Evolutionary conservation across 37 sponge, comb jelly and placozoan genomes (phyloP).

Genomic region (Theonella swinhoei): DNA sequence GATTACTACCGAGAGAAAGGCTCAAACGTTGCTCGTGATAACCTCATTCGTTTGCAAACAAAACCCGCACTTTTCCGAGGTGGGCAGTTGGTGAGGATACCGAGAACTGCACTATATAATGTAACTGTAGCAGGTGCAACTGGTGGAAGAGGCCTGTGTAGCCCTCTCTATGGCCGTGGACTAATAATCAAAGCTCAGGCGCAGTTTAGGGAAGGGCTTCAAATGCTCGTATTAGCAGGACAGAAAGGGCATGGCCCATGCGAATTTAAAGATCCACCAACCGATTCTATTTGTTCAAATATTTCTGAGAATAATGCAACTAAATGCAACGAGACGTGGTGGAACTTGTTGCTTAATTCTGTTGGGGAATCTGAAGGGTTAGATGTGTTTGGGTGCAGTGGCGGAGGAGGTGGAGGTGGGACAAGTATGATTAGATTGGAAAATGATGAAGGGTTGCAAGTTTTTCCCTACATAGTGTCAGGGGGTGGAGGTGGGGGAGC

Average conservation of each 20-base stretch:
- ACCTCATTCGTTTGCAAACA: not conserved
- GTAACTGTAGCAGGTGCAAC: slow-evolving; percentile 63
- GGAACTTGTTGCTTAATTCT: not conserved
- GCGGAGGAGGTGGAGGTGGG: slow-evolving; percentile 70
- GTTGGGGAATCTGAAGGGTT: not conserved
- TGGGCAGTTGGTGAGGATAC: slow-evolving; percentile 52
- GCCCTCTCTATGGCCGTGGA: slow-evolving; percentile 14
- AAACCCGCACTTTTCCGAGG: slow-evolving; percentile 10
- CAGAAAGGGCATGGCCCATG: slow-evolving; percentile 59
- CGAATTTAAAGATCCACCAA: slow-evolving; percentile 2
- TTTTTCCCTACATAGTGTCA: slow-evolving; percentile 17
- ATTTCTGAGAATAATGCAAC: slow-evolving; percentile 1
- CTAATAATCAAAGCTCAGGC: not conserved
- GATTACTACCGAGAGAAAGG: not conserved
- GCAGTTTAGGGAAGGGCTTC: not conserved
- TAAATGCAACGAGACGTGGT: slow-evolving; percentile 8
- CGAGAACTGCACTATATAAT: slow-evolving; percentile 43
- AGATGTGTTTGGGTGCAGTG: not conserved
- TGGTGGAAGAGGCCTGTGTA: slow-evolving; percentile 68
- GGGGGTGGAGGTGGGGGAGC: slow-evolving; percentile 60
- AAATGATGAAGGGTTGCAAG: not conserved
- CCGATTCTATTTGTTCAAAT: slow-evolving; percentile 1
- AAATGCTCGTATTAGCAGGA: slow-evolving; percentile 42
- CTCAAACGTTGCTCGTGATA: slow-evolving; percentile 13
- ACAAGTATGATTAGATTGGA: slow-evolving; percentile 38